Evolutionary conservation across 2,797 vertebrate genomes (phyloP), one percentile per base, ranked within the genome.

Genomic region (Pangasius larnaudii): DNA sequence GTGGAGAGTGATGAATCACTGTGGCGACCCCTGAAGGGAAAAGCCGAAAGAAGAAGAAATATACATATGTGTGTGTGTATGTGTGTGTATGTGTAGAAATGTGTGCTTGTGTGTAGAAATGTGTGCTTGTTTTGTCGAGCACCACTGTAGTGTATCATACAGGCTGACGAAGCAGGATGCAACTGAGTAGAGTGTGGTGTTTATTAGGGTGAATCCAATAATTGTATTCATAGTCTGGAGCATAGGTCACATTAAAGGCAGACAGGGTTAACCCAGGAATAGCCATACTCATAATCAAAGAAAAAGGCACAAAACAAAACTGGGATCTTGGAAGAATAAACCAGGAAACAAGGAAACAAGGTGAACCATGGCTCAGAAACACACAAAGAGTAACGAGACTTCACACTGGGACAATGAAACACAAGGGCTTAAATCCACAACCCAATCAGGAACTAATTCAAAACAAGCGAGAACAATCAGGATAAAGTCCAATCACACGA

Each of bases 371-470:
- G 16, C 67, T 19, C 67, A 36, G 30, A 69, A 69, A 36, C 67
- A 36, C 30, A 33, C 14, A 69, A 69, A 69, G 5, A 69, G 33
- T 36, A 36, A 16, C 2, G 6, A 36, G 16, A 36, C 67, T 69
- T 69, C 67, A 69, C 67, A 69, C 67, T 19, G 67, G 30, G 67
- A 69, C 67, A 69, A 69, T 69, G 33, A 69, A 36, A 69, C 30
- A 69, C 33, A 19, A 69, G 16, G 33, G 67, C 33, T 69, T 69
- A 36, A 36, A 69, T 36, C 33, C 33, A 69, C 16, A 36, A 69
- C 19, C 16, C 67, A 69, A 69, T 69, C 67, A 69, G 33, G 30
- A 69, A 69, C 67, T 69, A 19, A 69, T 69, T 36, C 33, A 36
- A 33, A 36, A 7, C 65, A 33, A 33, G 3, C 16, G 30, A 33